Conservation (phyloP, 2,888 invertebrate genomes). For the Drosophila paramelanica region DNA sequence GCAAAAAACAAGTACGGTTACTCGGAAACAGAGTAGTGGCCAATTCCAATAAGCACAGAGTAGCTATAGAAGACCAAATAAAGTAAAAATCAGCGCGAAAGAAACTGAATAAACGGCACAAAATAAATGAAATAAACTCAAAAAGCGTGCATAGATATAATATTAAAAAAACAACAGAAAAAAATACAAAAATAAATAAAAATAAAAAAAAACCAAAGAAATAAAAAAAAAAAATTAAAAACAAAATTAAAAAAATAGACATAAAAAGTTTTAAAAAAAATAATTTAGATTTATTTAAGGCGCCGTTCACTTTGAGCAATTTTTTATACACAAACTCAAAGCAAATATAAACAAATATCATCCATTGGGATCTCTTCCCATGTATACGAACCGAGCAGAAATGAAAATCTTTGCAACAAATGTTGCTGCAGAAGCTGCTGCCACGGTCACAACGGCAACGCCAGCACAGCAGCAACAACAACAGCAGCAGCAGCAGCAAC, state of each 20-base stretch:
- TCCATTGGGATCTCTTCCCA: constrained; percentile 13
- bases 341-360: background rate
- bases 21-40: constrained; percentile 34
- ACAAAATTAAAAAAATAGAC: constrained; percentile 26
- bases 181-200: constrained; percentile 5
- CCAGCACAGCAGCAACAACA: constrained; percentile 40
- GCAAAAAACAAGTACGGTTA: constrained; percentile 39
- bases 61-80: constrained; percentile 11
- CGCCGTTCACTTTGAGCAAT: constrained; percentile 34
- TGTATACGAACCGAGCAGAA: constrained; percentile 58
- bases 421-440: constrained; percentile 38
- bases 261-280: constrained; percentile 31
- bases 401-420: constrained; percentile 80
- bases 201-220: constrained; percentile 17
- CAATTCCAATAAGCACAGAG: constrained; percentile 20
- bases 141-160: constrained; percentile 19
- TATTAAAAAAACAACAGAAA: constrained; percentile 7
- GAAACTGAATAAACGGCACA: constrained; percentile 31
- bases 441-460: constrained; percentile 27
- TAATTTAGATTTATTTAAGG: constrained; percentile 41
- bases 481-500: constrained; percentile 50
- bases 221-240: constrained; percentile 23
- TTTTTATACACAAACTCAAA: constrained; percentile 51
- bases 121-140: constrained; percentile 44
- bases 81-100: constrained; percentile 9